Evolutionary conservation across 2,888 invertebrate genomes (phyloP).

Genomic region (Sinohyriopsis cumingii): DNA sequence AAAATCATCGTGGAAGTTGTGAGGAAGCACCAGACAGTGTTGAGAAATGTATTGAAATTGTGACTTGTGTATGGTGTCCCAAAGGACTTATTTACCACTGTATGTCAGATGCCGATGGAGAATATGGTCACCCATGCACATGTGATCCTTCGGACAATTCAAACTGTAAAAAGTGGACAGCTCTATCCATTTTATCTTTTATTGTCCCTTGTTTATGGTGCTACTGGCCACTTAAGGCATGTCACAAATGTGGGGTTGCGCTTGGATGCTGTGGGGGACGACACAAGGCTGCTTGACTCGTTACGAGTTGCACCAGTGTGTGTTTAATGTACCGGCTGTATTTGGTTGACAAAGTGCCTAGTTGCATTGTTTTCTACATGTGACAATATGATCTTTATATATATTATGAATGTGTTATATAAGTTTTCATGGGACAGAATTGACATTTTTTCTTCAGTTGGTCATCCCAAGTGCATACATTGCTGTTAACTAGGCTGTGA

Average conservation of each 20-base stretch:
- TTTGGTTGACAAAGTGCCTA: neutral
- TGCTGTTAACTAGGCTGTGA: no score
- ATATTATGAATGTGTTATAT: no score
- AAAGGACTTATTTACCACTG: slow-evolving; percentile 94
- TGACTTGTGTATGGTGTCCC: slow-evolving; percentile 90
- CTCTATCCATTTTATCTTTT: slow-evolving; percentile 87
- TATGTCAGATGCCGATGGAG: slow-evolving; percentile 91
- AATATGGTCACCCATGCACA: slow-evolving; percentile 83
- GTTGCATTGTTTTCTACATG: no score
- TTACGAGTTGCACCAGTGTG: slow-evolving; percentile 1
- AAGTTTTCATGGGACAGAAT: no score
- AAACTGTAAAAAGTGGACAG: slow-evolving; percentile 84
- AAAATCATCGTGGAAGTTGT: slow-evolving; percentile 86
- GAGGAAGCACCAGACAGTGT: slow-evolving; percentile 86
- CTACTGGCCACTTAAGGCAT: slow-evolving; percentile 89
- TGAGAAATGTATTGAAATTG: slow-evolving; percentile 84
- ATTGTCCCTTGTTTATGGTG: slow-evolving; percentile 95
- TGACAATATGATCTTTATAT: no score
- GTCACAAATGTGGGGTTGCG: slow-evolving; percentile 86
- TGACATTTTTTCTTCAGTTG: no score
- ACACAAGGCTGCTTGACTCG: slow-evolving; percentile 75
- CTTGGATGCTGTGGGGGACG: slow-evolving; percentile 89
- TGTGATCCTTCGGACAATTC: slow-evolving; percentile 76
- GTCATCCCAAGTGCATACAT: no score
- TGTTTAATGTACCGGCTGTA: slow-evolving; percentile 6